These are phyloP conservation scores for Ceratosolen solmsi DNA, from an alignment of 1,140 invertebrate species.

Conservation along the genomic window DNA sequence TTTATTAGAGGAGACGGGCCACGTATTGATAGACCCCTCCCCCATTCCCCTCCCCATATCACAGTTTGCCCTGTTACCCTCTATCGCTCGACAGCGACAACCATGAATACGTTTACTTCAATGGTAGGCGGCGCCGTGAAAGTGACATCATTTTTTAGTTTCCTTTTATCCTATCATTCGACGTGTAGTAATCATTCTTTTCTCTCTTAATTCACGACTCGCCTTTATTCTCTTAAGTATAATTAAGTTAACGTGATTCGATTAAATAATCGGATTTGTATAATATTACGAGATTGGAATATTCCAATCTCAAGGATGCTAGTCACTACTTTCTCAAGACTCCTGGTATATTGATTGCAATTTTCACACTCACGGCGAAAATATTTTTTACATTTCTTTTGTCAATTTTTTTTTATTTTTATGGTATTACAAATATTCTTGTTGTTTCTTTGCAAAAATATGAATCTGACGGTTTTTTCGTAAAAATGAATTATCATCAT, in stretches of 20 bases:
- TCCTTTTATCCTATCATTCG: not conserved
- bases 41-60: too few relatives aligned
- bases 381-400: too few relatives aligned
- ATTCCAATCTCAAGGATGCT: too few relatives aligned
- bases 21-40: slow-evolving; percentile 61
- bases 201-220: not conserved
- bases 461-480: too few relatives aligned
- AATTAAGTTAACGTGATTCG: not conserved
- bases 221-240: not conserved
- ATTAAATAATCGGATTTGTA: not conserved
- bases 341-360: too few relatives aligned
- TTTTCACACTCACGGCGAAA: too few relatives aligned
- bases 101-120: slow-evolving; percentile 69
- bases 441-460: too few relatives aligned
- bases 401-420: too few relatives aligned
- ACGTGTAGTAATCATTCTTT: not conserved
- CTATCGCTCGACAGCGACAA: slow-evolving; percentile 54
- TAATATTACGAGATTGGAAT: too few relatives aligned
- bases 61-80: slow-evolving; percentile 60
- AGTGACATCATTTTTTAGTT: not conserved
- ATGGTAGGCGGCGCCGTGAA: not conserved
- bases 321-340: too few relatives aligned
- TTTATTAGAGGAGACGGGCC: slow-evolving; percentile 61
- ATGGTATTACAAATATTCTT: too few relatives aligned
- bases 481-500: too few relatives aligned